phyloP scores from a whole-genome alignment of 2,113 vertebrate species.

The Scolopax mira region DNA sequence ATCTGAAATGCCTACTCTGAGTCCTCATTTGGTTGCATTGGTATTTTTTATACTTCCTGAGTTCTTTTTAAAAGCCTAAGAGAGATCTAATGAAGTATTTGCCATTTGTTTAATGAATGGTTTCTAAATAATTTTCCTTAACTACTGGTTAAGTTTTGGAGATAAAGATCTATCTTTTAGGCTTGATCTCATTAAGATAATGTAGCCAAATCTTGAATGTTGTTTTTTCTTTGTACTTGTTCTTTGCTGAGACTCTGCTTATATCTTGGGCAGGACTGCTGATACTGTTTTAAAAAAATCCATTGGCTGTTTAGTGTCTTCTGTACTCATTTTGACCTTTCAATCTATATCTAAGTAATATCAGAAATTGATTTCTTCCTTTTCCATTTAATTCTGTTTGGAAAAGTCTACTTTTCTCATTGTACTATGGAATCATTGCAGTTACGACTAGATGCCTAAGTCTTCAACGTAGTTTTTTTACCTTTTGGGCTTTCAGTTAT shows the following conservation, averaged over 20 bases:
- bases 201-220: background rate
- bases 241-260: background rate
- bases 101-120: background rate
- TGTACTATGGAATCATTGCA: background rate
- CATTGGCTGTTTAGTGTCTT: background rate
- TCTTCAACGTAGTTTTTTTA: background rate
- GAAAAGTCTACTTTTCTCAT: background rate
- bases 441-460: background rate
- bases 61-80: background rate
- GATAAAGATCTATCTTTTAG: background rate
- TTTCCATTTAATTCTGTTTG: background rate
- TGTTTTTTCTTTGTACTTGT: background rate
- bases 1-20: background rate
- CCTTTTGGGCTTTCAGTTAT: background rate
- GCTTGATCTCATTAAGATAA: background rate
- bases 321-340: background rate
- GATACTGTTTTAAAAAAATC: background rate
- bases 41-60: background rate
- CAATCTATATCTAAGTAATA: background rate
- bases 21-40: background rate
- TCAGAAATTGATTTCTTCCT: background rate
- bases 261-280: accelerated
- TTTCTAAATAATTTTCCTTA: background rate
- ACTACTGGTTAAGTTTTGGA: background rate
- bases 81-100: background rate